Percentiles rank a stretch among this genome's conserved stretches.
Conservation (phyloP, 2,797 vertebrate genomes). For the Eremophila alpestris region DNA sequence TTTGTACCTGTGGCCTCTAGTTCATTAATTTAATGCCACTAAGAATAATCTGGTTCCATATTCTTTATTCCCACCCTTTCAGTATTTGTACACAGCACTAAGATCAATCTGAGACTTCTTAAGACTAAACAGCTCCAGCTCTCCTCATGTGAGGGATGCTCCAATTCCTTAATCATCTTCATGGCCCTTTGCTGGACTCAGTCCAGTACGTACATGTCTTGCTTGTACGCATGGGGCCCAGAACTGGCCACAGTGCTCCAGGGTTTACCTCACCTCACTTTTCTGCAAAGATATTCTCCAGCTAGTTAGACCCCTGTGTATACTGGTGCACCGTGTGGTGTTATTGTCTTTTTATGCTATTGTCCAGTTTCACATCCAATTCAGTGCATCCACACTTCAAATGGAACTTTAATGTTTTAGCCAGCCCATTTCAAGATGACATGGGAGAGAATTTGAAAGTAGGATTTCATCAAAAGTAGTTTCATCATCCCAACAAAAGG, state of each 20-base stretch:
- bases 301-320: background rate
- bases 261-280: background rate
- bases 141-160: background rate
- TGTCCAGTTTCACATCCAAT: background rate
- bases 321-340: accelerated
- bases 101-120: background rate
- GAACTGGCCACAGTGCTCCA: background rate
- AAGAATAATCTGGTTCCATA: background rate
- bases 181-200: background rate
- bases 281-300: background rate
- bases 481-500: background rate
- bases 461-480: background rate
- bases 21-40: background rate
- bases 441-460: background rate
- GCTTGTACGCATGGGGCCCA: background rate
- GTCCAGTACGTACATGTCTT: background rate
- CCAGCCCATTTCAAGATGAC: background rate
- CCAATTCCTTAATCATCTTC: background rate
- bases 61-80: background rate
- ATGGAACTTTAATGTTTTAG: background rate
- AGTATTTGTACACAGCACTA: background rate
- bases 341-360: background rate
- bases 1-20: background rate
- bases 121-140: background rate
- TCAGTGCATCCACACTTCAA: background rate